Percentiles rank a stretch among this genome's conserved stretches.
phyloP scores from a whole-genome alignment of 2,888 invertebrate genomes.

The Callimorpha dominula region DNA sequence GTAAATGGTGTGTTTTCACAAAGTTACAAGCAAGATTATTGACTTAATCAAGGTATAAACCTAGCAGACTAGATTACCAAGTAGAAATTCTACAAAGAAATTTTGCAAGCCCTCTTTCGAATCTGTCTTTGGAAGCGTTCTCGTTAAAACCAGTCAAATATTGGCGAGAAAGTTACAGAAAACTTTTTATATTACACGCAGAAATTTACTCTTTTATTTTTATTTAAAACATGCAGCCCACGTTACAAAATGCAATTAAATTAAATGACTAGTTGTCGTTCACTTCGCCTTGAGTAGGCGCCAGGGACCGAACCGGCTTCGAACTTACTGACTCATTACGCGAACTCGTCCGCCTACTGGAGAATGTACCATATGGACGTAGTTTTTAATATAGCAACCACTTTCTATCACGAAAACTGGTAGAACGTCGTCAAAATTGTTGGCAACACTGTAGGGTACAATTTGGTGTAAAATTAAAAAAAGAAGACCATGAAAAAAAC shows the following conservation, averaged over 20 bases:
- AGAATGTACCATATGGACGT: constrained; percentile 38
- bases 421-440: not conserved
- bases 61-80: not conserved
- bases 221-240: constrained; percentile 25
- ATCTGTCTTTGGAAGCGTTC: not conserved
- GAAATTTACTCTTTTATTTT: constrained; percentile 3
- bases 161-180: constrained; percentile 3
- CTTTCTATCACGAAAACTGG: not conserved
- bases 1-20: too few species aligned
- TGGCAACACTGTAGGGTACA: not conserved
- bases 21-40: too few species aligned
- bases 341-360: constrained; percentile 55
- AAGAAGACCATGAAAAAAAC: not conserved
- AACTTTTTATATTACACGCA: not conserved
- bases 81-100: not conserved
- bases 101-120: too few species aligned
- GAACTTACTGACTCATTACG: constrained; percentile 55
- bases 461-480: constrained; percentile 11
- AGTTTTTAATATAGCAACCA: constrained; percentile 8
- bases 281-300: constrained; percentile 52
- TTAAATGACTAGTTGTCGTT: constrained; percentile 33
- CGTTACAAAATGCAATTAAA: constrained; percentile 27
- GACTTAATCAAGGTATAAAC: not conserved
- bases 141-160: not conserved
- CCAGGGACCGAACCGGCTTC: constrained; percentile 57